Evolutionary conservation across 1,140 invertebrate genomes (phyloP), one percentile per base, ranked within the genome.

Genomic region (Drosophila chauvacae): DNA sequence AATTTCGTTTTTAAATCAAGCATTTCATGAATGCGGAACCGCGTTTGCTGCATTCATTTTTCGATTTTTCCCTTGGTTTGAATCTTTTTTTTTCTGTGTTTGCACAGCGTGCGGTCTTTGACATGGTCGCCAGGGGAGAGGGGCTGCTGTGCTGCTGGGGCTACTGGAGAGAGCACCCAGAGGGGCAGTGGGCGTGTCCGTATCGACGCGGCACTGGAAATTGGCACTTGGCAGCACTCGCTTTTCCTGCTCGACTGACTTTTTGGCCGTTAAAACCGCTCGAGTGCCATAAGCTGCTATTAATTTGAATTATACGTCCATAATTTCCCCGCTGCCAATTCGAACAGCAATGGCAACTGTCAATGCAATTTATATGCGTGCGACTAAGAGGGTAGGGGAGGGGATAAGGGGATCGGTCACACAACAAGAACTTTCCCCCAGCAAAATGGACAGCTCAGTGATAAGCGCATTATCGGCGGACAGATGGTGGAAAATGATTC

Each of bases 211-310:
- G 64, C 66, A 60, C 45, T 39, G 48, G 59, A 74, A 63, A 68
- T 86, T 86, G 83, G 80, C 84, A 77, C 45, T 82, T 69, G 72
- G 75, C 63, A 72, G 75, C 51, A 65, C 44, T 70, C 58, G 63
- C 55, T 58, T 75, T 80, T 70, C 58, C 81, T 71, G 81, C 65
- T 83, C 74, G 59, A 66, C 63, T 87, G 79, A 79, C 75, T 86
- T 86, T 87, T 87, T 77, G 84, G 84, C 77, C 83, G 86, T 88
- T 87, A 83, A 87, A 87, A 84, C 61, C 77, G 75, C 71, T 88
- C 82, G 85, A 88, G 85, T 84, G 84, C 85, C 81, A 88, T 88
- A 90, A 88, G 87, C 85, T 78, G 85, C 85, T 88, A 88, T 88
- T 90, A 88, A 88, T 88, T 90, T 88, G 86, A 88, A 88, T 90